Base-by-base conservation (phyloP, 2,888 invertebrate genomes). In the Noctua comes region DNA sequence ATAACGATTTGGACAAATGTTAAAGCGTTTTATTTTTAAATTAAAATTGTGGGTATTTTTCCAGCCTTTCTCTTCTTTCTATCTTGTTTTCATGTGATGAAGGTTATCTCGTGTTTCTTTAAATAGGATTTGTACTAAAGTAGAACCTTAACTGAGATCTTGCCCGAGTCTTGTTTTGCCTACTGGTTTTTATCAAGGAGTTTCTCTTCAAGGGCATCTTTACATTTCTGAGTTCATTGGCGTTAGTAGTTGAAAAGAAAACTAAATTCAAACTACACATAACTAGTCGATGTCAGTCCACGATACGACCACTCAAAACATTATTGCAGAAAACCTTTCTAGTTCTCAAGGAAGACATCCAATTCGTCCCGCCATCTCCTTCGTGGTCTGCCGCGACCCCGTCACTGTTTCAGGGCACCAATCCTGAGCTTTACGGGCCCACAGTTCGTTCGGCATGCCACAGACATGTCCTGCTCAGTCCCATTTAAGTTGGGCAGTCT, bases 1-100 rank as follows among this genome's bases (percentile, higher is more conserved):
- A 84, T 84, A 80, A 73, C 48, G 24, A n/a, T 16, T 69, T 43
- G 51, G 31, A 54, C 40, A 74, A 68, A 74, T 77, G n/a, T 13
- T 43, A 57, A 70, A 13, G 54, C 5, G 13, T 62, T 77, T 77
- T 65, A 27, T 27, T 64, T 62, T 72, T 51, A 18, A 57, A 73
- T 74, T 83, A 74, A 24, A 48, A 18, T 31, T 16, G 62, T 69
- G 1, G 8, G 8, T 72, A 69, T 68, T 83, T 59, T 13, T 21
- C 7, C 7, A 57, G 11, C 8, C 10, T 66, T n/a, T 62, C 21
- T 62, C 21, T 24, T 36, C 7, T 27, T 27, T 40, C 31, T 57
- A 18, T 57, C n/a, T 75, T 5, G 36, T 4, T 36, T 36, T 36
- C 48, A 46, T 62, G 18, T 69, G 70, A 43, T 51, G n/a, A 48